Percentiles rank a stretch among this genome's conserved stretches.
phyloP scores from a whole-genome alignment of 1,140 invertebrate species.

The Drosophila ogumai region DNA sequence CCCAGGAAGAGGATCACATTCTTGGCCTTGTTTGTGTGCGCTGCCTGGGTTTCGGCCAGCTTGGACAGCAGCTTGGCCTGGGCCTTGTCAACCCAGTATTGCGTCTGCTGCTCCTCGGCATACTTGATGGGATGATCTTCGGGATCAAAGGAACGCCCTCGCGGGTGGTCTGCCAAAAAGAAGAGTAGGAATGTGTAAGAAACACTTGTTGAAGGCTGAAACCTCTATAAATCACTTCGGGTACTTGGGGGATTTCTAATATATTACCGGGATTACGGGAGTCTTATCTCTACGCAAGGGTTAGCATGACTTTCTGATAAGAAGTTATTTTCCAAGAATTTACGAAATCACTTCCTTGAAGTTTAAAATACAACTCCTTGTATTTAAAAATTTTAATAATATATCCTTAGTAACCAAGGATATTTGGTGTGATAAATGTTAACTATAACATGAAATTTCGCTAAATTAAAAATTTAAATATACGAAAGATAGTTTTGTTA shows the following conservation, averaged over 20 bases:
- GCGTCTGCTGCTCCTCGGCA: constrained; percentile 55
- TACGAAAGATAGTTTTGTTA: neutral
- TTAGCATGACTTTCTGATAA: constrained; percentile 6
- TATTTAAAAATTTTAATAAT: neutral
- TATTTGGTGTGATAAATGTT: neutral
- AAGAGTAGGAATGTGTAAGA: neutral
- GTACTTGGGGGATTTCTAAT: neutral
- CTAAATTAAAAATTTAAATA: no score
- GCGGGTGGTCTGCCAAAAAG: constrained; percentile 54
- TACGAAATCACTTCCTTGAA: neutral
- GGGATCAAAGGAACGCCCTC: constrained; percentile 21
- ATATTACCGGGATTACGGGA: constrained; percentile 18
- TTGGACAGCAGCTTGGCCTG: constrained; percentile 67
- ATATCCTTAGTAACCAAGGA: neutral
- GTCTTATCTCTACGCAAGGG: constrained; percentile 20
- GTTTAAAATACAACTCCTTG: no score
- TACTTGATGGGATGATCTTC: constrained; percentile 39
- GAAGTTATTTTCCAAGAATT: constrained; percentile 1
- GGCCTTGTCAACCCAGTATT: constrained; percentile 76
- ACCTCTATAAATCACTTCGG: constrained; percentile 5
- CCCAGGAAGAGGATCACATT: constrained; percentile 92
- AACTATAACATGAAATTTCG: no score
- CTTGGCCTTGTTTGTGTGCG: constrained; percentile 86
- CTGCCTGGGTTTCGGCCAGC: constrained; percentile 71
- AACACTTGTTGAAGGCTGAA: neutral